Evolutionary conservation across 2,888 invertebrate species (phyloP).

Genomic region (Tachystola acroxantha): DNA sequence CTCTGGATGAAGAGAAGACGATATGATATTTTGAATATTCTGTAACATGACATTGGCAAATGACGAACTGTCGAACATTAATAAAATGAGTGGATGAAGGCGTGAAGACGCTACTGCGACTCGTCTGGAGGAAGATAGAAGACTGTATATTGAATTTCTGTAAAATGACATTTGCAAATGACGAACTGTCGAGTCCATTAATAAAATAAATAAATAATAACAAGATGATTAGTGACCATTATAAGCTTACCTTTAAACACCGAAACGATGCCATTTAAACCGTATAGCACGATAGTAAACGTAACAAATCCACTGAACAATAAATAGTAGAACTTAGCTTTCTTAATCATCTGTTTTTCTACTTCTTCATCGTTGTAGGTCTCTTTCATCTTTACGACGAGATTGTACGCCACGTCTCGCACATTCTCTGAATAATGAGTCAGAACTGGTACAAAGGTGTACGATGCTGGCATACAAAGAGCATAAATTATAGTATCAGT

Average conservation of each 20-base stretch:
- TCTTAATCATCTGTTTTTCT: constrained; percentile 39
- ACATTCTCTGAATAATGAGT: constrained; percentile 5
- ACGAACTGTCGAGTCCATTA: no score
- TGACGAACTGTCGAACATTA: no score
- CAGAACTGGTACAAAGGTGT: constrained; percentile 5
- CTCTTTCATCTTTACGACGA: constrained; percentile 20
- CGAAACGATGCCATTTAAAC: constrained; percentile 21
- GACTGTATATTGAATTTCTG: no score
- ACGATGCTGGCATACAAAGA: constrained; percentile 12
- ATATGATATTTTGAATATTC: no score
- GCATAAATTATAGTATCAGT: constrained; percentile 11
- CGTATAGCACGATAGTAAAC: constrained; percentile 21
- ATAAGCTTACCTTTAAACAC: not conserved
- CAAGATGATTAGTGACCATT: no score
- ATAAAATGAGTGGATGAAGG: no score
- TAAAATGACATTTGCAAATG: no score
- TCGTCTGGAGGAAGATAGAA: no score
- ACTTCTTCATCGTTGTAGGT: constrained; percentile 33
- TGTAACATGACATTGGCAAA: no score
- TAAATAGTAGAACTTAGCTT: constrained; percentile 24
- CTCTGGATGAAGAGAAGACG: no score
- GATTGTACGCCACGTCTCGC: constrained; percentile 5
- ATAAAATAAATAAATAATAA: no score
- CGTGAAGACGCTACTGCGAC: no score
- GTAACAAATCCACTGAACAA: constrained; percentile 8